Percentiles rank a stretch among this genome's conserved stretches.
Conservation (phyloP, 2,113 vertebrate species). For the Catharus fuscescens region DNA sequence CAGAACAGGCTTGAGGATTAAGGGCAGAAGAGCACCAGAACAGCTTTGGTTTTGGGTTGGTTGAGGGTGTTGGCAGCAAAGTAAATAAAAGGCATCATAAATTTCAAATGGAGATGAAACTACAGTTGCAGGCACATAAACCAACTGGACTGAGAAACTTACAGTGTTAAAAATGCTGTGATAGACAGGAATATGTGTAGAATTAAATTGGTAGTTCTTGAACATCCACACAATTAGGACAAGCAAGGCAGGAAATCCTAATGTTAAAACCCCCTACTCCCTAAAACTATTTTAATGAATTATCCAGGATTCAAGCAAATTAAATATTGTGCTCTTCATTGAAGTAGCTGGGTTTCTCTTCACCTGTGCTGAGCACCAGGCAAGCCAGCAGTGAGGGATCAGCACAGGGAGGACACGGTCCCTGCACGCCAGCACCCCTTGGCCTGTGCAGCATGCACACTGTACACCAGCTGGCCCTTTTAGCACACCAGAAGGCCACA, state of each 20-base stretch:
- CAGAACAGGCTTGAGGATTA: not conserved
- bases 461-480: not conserved
- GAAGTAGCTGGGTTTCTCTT: not conserved
- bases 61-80: not conserved
- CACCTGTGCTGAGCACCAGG: not conserved
- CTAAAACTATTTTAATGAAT: not conserved
- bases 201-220: not conserved
- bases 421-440: not conserved
- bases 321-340: not conserved
- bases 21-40: not conserved
- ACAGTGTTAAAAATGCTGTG: not conserved
- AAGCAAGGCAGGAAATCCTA: not conserved
- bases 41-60: not conserved
- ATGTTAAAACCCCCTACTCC: not conserved
- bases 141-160: not conserved
- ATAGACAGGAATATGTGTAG: not conserved
- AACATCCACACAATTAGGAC: not conserved
- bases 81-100: not conserved
- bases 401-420: not conserved
- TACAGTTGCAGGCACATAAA: not conserved
- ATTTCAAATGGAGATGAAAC: not conserved
- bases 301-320: not conserved
- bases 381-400: not conserved
- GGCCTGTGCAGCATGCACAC: not conserved
- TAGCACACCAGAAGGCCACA: not conserved